Evolutionary conservation across 2,888 invertebrate genomes (phyloP), one percentile per base, ranked within the genome.

Genomic region (Onchidella celtica): DNA sequence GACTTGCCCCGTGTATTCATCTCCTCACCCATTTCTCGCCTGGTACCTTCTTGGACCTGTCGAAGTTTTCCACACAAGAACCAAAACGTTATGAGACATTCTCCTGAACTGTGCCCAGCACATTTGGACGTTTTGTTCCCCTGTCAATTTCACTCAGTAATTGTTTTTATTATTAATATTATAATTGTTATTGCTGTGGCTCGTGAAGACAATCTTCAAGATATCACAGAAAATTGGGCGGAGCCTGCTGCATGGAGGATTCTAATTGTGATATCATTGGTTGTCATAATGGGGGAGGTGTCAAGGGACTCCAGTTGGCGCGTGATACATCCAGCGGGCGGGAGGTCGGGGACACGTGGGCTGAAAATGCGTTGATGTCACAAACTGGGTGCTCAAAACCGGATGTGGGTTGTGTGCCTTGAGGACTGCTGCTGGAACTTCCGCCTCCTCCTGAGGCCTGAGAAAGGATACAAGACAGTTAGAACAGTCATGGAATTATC

Each of bases 251-350:
- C 4, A 24, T 38, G 27, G n/a, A 69, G 32, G n/a, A n/a, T n/a
- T 32, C 27, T 34, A 69, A 47, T 40, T 72, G 79, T 4, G 68
- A 63, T 27, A 40, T 29, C 17, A 66, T 29, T 79, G 73, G 55
- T 79, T 79, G 80, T 89, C 88, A 89, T 87, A 90, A 89, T 0
- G 89, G 89, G n/a, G 90, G 89, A 2, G 90, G 89, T 2, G 90
- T 88, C 36, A 90, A 82, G 24, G 90, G 89, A 38, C 89, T 89
- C 90, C 90, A 90, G 72, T 86, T 86, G 63, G 86, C 87, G 66
- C 89, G 84, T 21, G 86, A 79, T 27, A 85, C 84, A 69, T 90
- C 89, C 36, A 87, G 80, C 38, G 85, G 24, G 79, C 86, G 63
- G 40, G 85, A 61, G 2, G 81, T 24, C 47, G 59, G 47, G 83